These are phyloP conservation scores for Crotalus viridis DNA, from an alignment of 2,113 vertebrate genomes.

Conservation along the genomic window DNA sequence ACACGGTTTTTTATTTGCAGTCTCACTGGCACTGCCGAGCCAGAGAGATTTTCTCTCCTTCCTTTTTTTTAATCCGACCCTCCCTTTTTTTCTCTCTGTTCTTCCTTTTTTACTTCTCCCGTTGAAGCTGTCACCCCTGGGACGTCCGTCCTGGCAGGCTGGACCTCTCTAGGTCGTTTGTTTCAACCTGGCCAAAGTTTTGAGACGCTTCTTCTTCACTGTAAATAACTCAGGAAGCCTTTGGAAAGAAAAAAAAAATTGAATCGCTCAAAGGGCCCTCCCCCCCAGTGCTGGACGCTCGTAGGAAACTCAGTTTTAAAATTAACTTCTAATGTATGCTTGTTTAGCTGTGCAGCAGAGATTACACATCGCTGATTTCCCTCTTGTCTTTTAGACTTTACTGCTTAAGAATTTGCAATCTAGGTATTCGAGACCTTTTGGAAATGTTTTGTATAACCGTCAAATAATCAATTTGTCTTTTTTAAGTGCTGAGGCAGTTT, in stretches of 20 bases:
- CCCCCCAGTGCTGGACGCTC: no score
- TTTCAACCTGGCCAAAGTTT: constrained; percentile 56
- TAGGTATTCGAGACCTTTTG: neutral
- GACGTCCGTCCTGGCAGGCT: constrained; percentile 45
- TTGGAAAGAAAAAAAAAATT: neutral
- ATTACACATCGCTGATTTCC: neutral
- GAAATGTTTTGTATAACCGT: no score
- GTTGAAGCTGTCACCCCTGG: constrained; percentile 59
- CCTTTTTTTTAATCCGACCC: neutral
- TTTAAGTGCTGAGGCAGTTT: neutral
- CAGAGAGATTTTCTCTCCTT: constrained; percentile 41
- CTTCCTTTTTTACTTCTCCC: constrained; percentile 64
- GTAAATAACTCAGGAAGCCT: constrained; percentile 16
- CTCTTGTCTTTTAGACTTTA: neutral
- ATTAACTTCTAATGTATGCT: neutral
- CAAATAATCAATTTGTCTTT: neutral
- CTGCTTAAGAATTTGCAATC: neutral
- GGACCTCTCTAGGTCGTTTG: constrained; percentile 35
- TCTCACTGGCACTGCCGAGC: constrained; percentile 67
- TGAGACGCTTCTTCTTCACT: neutral
- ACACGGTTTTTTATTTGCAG: constrained; percentile 67
- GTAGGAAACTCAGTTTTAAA: neutral
- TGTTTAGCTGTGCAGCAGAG: neutral
- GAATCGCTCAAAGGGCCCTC: neutral
- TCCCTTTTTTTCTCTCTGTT: constrained; percentile 53